Conservation (phyloP, 2,888 invertebrate genomes). For the Cistogaster globosa region DNA sequence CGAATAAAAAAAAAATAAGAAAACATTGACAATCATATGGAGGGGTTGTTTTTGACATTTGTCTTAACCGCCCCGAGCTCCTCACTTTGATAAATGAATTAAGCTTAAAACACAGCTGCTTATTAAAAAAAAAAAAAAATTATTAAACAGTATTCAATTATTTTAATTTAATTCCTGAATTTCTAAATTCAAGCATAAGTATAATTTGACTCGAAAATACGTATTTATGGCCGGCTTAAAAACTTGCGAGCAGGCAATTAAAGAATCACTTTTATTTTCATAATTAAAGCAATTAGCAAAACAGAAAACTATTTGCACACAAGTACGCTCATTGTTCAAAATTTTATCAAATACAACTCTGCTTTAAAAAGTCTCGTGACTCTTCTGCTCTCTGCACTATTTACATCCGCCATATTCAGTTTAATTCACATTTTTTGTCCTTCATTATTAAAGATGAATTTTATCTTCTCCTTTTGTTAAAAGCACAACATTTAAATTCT, state of each 20-base stretch:
- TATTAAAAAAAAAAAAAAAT: not conserved
- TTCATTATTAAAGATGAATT: conserved; percentile 1
- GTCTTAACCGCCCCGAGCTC: conserved; percentile 40
- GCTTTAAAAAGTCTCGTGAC: conserved; percentile 31
- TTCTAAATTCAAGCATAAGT: too few relatives aligned
- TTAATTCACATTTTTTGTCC: conserved; percentile 27
- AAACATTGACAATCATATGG: conserved; percentile 67
- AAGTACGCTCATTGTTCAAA: not conserved
- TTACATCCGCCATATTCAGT: conserved; percentile 53
- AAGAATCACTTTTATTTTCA: not conserved
- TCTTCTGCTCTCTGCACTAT: conserved; percentile 46
- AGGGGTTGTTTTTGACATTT: conserved; percentile 69
- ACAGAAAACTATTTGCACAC: not conserved
- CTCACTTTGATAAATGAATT: not conserved
- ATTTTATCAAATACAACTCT: conserved; percentile 42
- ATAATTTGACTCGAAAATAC: too few relatives aligned
- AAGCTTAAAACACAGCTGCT: conserved; percentile 58
- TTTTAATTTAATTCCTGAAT: not conserved
- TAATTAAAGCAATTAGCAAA: not conserved
- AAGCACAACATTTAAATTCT: conserved; percentile 27
- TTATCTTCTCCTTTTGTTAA: not conserved
- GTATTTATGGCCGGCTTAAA: too few relatives aligned
- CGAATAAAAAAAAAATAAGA: conserved; percentile 29
- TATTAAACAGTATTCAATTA: not conserved
- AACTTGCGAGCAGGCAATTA: not conserved